Evolutionary conservation across 2,797 vertebrate genomes (phyloP).

Genomic region (Glossophaga mutica): DNA sequence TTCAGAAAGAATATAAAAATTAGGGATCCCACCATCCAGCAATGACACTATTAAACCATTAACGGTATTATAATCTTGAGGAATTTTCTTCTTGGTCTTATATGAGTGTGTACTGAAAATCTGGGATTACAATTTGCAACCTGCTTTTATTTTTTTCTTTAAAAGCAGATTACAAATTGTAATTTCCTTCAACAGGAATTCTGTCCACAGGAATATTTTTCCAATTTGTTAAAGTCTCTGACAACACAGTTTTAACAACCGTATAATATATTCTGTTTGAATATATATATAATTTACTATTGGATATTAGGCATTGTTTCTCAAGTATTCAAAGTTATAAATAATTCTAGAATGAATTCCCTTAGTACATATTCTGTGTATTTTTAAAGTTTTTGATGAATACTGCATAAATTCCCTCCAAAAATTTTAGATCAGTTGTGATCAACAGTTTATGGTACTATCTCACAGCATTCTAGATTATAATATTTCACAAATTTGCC

Average conservation of each 20-base stretch:
- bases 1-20: background rate
- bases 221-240: background rate
- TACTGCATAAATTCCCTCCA: background rate
- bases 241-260: constrained; percentile 1
- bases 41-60: background rate
- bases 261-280: background rate
- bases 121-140: background rate
- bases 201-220: background rate
- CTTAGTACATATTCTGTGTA: background rate
- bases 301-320: background rate
- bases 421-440: background rate
- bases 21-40: background rate
- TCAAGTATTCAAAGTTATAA: background rate
- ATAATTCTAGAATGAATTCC: background rate
- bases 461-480: background rate
- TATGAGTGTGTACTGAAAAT: background rate
- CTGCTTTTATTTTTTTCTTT: background rate
- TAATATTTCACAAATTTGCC: background rate
- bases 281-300: background rate
- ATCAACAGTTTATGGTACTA: background rate
- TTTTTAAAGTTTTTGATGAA: background rate
- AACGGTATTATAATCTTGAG: background rate
- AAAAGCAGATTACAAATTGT: too few species aligned
- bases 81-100: background rate
- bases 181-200: too few species aligned